phyloP scores from a whole-genome alignment of 2,113 vertebrate species.

The Aix galericulata region DNA sequence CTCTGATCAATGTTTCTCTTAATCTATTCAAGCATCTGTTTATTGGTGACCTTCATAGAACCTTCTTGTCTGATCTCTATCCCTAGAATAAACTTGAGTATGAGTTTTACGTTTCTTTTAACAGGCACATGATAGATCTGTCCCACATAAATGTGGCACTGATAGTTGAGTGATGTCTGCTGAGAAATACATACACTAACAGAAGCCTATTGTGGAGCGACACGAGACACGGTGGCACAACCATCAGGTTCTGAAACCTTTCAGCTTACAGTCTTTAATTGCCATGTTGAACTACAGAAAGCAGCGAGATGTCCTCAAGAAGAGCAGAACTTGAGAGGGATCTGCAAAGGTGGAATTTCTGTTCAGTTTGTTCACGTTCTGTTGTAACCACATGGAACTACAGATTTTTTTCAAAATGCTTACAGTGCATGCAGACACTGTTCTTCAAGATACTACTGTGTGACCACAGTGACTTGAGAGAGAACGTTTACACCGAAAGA shows the following conservation, averaged over 20 bases:
- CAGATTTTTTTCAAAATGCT: conserved; percentile 49
- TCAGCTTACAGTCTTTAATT: conserved; percentile 8
- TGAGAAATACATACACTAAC: neutral
- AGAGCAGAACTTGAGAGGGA: conserved; percentile 57
- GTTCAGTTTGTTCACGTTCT: conserved; percentile 23
- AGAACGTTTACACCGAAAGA: conserved; percentile 42
- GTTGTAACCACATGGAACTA: conserved; percentile 65
- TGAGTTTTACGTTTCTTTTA: conserved; percentile 12
- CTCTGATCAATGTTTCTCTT: neutral
- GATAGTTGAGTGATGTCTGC: conserved; percentile 86
- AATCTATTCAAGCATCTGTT: neutral
- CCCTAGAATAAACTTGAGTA: neutral
- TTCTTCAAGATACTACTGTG: conserved; percentile 58
- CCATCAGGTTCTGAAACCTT: neutral
- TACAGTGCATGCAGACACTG: conserved; percentile 67
- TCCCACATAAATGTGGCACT: conserved; percentile 98
- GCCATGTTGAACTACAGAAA: neutral
- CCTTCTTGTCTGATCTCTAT: neutral
- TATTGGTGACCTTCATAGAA: neutral
- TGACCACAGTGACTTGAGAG: conserved; percentile 69
- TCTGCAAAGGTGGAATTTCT: conserved; percentile 43
- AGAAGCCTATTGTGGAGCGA: conserved; percentile 22
- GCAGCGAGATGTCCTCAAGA: neutral
- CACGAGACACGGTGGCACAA: neutral
- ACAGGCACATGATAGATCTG: conserved; percentile 98